phyloP scores from a whole-genome alignment of 2,113 vertebrate species.

The Halcyon malimbica region DNA sequence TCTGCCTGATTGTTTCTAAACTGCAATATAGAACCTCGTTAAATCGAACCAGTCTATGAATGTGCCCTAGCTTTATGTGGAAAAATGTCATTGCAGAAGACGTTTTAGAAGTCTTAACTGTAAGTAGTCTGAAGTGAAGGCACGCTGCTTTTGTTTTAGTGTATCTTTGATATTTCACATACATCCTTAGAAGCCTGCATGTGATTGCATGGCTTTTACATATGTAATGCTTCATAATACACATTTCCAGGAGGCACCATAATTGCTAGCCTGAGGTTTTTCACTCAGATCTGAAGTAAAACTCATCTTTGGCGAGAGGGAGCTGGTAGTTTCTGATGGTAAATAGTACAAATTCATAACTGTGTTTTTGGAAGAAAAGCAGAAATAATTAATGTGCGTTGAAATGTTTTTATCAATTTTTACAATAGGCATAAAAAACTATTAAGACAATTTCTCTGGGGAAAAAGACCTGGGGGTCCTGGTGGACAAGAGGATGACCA shows the following conservation, averaged over 20 bases:
- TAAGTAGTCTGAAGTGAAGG: slow-evolving; percentile 36
- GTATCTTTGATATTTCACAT: slow-evolving; percentile 4
- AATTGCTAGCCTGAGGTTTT: not conserved
- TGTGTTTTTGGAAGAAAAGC: not conserved
- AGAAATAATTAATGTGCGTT: not conserved
- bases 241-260: not conserved
- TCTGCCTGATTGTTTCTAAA: slow-evolving; percentile 42
- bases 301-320: not conserved
- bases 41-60: slow-evolving; percentile 12
- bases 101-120: slow-evolving; percentile 20
- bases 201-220: not conserved
- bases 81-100: slow-evolving; percentile 42
- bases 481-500: no score
- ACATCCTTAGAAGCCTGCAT: not conserved
- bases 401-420: not conserved
- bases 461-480: no score
- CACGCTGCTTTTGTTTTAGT: slow-evolving; percentile 21
- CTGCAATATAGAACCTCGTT: slow-evolving; percentile 58
- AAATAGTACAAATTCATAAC: not conserved
- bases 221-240: not conserved
- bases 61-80: slow-evolving; percentile 38
- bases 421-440: not conserved
- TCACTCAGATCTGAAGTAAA: slow-evolving; percentile 4
- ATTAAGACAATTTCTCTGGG: not conserved
- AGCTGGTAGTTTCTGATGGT: not conserved